Percentiles rank a stretch among this genome's conserved stretches.
These are phyloP conservation scores for Anthopleura xanthogrammica DNA, from an alignment of 92 coral and sea anemone genomes.

Conservation along the genomic window DNA sequence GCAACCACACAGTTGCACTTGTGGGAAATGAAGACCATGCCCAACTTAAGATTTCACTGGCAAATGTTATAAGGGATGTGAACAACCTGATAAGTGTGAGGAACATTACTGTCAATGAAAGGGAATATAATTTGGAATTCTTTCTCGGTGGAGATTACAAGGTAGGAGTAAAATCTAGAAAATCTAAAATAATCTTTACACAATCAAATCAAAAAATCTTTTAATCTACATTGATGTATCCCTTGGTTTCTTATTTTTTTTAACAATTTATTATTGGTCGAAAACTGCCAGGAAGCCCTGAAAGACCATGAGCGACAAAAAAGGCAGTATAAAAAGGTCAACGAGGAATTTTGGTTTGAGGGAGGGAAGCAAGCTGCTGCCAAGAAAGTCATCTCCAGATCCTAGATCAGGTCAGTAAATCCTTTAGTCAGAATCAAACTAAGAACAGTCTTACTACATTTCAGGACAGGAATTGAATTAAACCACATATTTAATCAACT, in stretches of 20 bases:
- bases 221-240: not conserved
- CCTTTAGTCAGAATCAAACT: not conserved
- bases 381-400: slow-evolving; percentile 4
- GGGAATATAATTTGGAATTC: not conserved
- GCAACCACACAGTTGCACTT: not conserved
- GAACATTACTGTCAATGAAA: not conserved
- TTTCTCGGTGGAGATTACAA: not conserved
- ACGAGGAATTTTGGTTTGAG: slow-evolving; percentile 21
- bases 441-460: too few relatives aligned
- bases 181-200: not conserved
- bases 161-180: not conserved
- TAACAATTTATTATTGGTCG: slow-evolving; percentile 14
- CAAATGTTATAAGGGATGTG: not conserved
- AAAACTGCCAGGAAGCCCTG: slow-evolving; percentile 34
- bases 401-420: not conserved
- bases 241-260: not conserved
- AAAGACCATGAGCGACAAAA: not conserved
- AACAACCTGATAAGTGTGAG: not conserved
- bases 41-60: not conserved
- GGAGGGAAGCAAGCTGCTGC: slow-evolving; percentile 42
- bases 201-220: not conserved
- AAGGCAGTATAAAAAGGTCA: too few relatives aligned
- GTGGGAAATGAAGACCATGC: not conserved
- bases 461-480: too few relatives aligned
- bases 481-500: too few relatives aligned